Base-by-base conservation (phyloP, 2,113 vertebrate genomes). In the Paracanthobrama guichenoti region DNA sequence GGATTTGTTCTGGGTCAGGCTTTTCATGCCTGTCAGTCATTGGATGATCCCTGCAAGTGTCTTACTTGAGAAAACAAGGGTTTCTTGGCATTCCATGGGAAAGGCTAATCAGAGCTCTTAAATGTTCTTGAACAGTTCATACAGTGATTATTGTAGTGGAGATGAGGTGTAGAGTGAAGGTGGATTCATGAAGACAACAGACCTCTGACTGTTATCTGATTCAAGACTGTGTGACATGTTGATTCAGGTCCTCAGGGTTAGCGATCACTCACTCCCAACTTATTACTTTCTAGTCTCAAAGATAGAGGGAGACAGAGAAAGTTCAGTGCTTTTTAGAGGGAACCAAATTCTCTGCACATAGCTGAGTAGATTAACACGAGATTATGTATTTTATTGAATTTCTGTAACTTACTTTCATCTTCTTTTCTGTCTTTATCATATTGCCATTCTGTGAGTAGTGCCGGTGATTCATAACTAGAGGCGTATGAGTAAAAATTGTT, bases 391-490 rank as follows among this genome's bases (percentile, higher is more conserved):
- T 12, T 13, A 50, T n/a, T 46, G 28, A 22, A 75, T 48, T 60
- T 59, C 1, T 13, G 9, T 44, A 50, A 24, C 53, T 31, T 69
- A 24, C 53, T 31, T 69, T 50, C 12, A 35, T 6, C 31, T 8
- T 67, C 26, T 71, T n/a, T 26, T 69, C 66, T 12, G 12, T 60
- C n/a, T 79, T 44, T 62, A 53, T 72, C 13, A 31, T 46, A 46
- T 46, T 64, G 48, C 2, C 6, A 22, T 44, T 67, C 35, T 75
- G 31, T 20, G 53, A 24, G 69, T 18, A 20, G 60, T 60, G 4
- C 35, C 64, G 14, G 55, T 67, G 82, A 87, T 71, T 84, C 84
- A 81, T 39, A 77, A 26, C 50, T 39, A 72, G 77, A 79, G 46
- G 81, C 6, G 48, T 22, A 31, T 44, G 77, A 69, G 81, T 81